Percentiles rank a stretch among this genome's conserved stretches.
These are phyloP conservation scores for Heliconius congener DNA, from an alignment of 1,140 invertebrate species.

Conservation along the genomic window DNA sequence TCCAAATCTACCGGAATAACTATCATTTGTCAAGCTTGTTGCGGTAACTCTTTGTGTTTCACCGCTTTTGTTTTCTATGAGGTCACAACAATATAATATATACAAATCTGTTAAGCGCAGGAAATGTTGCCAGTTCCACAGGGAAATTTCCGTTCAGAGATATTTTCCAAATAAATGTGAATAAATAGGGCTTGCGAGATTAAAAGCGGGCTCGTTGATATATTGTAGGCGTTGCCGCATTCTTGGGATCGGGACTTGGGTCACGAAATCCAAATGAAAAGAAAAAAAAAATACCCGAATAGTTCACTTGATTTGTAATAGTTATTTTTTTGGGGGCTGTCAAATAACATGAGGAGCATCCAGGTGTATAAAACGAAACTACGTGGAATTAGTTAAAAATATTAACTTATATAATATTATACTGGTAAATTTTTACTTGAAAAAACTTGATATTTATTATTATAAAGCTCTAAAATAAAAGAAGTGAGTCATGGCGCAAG, in stretches of 20 bases:
- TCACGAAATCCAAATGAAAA: slow-evolving; percentile 14
- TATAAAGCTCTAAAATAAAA: neutral
- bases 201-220: slow-evolving; percentile 57
- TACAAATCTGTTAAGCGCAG: slow-evolving; percentile 64
- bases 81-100: slow-evolving; percentile 21
- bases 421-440: neutral
- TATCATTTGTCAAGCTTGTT: slow-evolving; percentile 9
- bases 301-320: slow-evolving; percentile 18
- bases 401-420: neutral
- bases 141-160: slow-evolving; percentile 50
- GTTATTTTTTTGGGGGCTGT: neutral
- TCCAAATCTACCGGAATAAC: neutral
- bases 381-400: neutral
- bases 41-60: slow-evolving; percentile 4
- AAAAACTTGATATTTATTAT: neutral
- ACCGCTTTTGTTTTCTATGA: slow-evolving; percentile 17
- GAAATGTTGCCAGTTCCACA: slow-evolving; percentile 66
- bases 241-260: slow-evolving; percentile 22
- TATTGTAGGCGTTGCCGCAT: slow-evolving; percentile 29
- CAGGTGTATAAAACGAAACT: neutral
- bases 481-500: no score
- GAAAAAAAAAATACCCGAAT: slow-evolving; percentile 6
- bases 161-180: slow-evolving; percentile 74
- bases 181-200: slow-evolving; percentile 74
- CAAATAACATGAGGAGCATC: neutral